These are phyloP conservation scores for Oophaga sylvatica DNA, from an alignment of 2,797 vertebrate species.

Conservation along the genomic window DNA sequence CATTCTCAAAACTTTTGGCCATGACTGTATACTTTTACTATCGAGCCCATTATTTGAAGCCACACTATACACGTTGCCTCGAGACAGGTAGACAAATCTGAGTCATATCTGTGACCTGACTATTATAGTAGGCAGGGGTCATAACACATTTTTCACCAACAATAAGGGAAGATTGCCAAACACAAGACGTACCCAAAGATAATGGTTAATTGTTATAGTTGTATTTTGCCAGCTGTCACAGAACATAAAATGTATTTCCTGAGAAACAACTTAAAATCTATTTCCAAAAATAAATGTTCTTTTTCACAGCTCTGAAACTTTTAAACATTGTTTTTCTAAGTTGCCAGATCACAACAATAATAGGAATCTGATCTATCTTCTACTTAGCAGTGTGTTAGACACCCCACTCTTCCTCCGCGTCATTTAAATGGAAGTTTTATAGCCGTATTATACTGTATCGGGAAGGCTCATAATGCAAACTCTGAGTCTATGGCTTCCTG, in stretches of 20 bases:
- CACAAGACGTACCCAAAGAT: constrained; percentile 80
- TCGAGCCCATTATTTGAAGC: neutral
- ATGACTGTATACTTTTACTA: neutral
- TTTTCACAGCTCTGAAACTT: constrained; percentile 73
- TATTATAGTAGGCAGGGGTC: constrained; percentile 75
- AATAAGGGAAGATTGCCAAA: constrained; percentile 80
- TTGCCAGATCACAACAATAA: neutral
- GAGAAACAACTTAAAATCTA: constrained; percentile 77
- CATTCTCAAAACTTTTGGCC: too few species aligned
- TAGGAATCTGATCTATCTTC: neutral
- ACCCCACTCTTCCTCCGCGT: neutral
- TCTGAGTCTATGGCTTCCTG: constrained; percentile 3
- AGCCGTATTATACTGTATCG: neutral
- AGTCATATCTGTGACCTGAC: constrained; percentile 15
- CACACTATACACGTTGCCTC: neutral
- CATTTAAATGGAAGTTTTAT: neutral
- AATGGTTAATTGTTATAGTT: constrained; percentile 82
- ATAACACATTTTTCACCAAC: constrained; percentile 81
- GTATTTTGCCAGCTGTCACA: constrained; percentile 81
- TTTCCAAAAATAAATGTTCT: constrained; percentile 77
- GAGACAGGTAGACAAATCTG: constrained; percentile 32
- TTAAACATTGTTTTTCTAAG: constrained; percentile 30
- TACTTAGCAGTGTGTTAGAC: neutral
- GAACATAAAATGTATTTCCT: constrained; percentile 84
- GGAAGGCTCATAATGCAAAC: neutral